Evolutionary conservation across 2,113 vertebrate species (phyloP).

Genomic region (Tetraodon nigroviridis): DNA sequence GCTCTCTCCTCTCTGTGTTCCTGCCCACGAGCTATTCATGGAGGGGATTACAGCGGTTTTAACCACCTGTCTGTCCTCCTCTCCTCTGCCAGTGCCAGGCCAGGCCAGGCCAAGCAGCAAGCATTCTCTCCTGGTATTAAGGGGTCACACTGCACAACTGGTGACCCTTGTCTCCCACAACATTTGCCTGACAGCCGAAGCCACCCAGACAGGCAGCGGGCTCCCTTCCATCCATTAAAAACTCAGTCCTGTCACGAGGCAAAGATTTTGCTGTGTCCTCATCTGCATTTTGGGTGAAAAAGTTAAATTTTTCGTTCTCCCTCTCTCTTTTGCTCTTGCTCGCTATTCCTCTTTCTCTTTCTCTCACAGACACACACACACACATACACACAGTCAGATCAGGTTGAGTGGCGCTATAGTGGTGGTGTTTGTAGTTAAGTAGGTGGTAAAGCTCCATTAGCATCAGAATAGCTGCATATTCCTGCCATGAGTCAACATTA

Average conservation of each 20-base stretch:
- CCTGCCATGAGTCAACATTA: constrained; percentile 74
- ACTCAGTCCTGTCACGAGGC: background rate
- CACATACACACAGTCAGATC: constrained; percentile 16
- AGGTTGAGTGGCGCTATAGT: constrained; percentile 52
- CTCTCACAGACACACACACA: constrained; percentile 20
- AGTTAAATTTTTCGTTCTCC: background rate
- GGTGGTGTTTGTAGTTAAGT: constrained; percentile 65
- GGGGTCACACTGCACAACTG: constrained; percentile 50
- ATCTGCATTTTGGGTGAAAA: constrained; percentile 1
- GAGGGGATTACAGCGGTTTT: constrained; percentile 75
- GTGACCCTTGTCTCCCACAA: constrained; percentile 54
- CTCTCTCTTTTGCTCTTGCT: constrained; percentile 5
- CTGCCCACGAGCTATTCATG: constrained; percentile 74
- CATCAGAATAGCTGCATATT: constrained; percentile 73
- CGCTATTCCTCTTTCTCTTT: background rate
- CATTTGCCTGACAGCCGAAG: constrained; percentile 27
- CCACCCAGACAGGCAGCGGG: constrained; percentile 27
- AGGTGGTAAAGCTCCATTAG: constrained; percentile 73
- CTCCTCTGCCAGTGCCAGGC: constrained; percentile 60
- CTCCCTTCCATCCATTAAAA: constrained; percentile 7
- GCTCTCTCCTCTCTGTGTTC: constrained; percentile 34
- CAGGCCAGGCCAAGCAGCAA: constrained; percentile 58
- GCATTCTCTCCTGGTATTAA: constrained; percentile 43
- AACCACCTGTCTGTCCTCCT: constrained; percentile 77
- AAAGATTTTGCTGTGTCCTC: background rate